These are phyloP conservation scores for Harpegnathos saltator DNA, from an alignment of 1,140 invertebrate species.

Conservation along the genomic window DNA sequence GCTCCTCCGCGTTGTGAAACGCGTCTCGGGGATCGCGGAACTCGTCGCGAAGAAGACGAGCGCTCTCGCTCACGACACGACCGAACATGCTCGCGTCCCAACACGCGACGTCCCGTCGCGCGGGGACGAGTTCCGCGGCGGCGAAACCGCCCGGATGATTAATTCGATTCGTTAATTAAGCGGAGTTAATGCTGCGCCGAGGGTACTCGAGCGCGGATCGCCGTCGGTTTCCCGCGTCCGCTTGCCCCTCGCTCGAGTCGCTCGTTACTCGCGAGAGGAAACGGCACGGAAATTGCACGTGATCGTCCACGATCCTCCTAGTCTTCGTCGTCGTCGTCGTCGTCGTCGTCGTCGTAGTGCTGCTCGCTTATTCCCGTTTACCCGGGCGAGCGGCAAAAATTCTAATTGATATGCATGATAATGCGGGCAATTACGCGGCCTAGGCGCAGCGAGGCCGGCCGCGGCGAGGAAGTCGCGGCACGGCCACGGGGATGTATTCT, in stretches of 20 bases:
- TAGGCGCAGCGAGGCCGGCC: background rate
- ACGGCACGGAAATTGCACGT: slow-evolving; percentile 7
- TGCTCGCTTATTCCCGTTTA: slow-evolving; percentile 21
- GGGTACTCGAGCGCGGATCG: too few relatives aligned
- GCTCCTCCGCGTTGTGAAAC: background rate
- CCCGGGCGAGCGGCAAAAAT: background rate
- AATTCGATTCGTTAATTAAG: slow-evolving; percentile 53
- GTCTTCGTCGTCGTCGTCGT: too few relatives aligned
- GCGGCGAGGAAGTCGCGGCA: background rate
- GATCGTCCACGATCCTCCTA: background rate
- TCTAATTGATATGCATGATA: slow-evolving; percentile 43
- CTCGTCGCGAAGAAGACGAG: slow-evolving; percentile 48
- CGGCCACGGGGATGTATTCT: background rate
- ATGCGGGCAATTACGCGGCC: slow-evolving; percentile 23
- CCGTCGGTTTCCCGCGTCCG: too few relatives aligned
- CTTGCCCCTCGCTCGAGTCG: too few relatives aligned
- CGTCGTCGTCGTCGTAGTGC: too few relatives aligned
- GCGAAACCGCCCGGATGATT: slow-evolving; percentile 6
- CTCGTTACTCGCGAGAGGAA: background rate
- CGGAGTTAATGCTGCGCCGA: background rate
- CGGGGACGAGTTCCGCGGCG: background rate
- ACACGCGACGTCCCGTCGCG: background rate
- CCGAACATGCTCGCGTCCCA: slow-evolving; percentile 6
- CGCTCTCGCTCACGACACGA: slow-evolving; percentile 42
- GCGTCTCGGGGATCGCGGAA: background rate